Evolutionary conservation across 2,797 vertebrate genomes (phyloP).

Genomic region (Novumbra hubbsi): DNA sequence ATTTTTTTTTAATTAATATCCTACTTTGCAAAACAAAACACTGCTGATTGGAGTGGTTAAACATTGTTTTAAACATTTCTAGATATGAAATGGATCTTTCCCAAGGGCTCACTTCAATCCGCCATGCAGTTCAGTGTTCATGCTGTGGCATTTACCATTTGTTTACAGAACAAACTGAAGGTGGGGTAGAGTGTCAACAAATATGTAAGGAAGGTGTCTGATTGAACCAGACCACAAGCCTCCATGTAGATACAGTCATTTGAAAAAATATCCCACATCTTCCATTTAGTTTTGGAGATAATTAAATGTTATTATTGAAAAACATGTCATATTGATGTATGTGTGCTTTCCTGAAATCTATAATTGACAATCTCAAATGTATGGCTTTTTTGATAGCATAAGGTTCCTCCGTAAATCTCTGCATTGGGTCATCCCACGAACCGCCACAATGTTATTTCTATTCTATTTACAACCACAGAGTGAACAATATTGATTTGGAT

Average conservation of each 20-base stretch:
- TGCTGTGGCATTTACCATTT: neutral
- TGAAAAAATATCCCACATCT: conserved; percentile 37
- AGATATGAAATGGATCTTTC: neutral
- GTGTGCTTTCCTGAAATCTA: conserved; percentile 47
- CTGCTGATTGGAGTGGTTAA: neutral
- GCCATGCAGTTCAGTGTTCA: neutral
- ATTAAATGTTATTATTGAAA: conserved; percentile 58
- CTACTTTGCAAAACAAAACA: neutral
- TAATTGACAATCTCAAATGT: conserved; percentile 48
- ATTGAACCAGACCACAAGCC: conserved; percentile 31
- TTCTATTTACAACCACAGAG: neutral
- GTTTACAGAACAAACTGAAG: neutral
- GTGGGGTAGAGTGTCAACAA: conserved; percentile 10
- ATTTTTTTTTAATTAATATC: neutral
- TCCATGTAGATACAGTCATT: conserved; percentile 25
- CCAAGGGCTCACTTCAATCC: neutral
- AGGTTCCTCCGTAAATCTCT: conserved; percentile 37
- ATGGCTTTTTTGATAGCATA: conserved; percentile 56
- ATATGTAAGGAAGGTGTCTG: conserved; percentile 20
- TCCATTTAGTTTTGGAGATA: conserved; percentile 49
- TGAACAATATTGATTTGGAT: neutral
- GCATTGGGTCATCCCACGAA: conserved; percentile 12
- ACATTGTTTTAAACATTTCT: neutral
- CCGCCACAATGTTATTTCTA: conserved; percentile 5
- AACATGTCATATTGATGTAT: conserved; percentile 56